Evolutionary conservation across 2,113 vertebrate species (phyloP), one percentile per base, ranked within the genome.

Genomic region (Mesoclemmys tuberculata): DNA sequence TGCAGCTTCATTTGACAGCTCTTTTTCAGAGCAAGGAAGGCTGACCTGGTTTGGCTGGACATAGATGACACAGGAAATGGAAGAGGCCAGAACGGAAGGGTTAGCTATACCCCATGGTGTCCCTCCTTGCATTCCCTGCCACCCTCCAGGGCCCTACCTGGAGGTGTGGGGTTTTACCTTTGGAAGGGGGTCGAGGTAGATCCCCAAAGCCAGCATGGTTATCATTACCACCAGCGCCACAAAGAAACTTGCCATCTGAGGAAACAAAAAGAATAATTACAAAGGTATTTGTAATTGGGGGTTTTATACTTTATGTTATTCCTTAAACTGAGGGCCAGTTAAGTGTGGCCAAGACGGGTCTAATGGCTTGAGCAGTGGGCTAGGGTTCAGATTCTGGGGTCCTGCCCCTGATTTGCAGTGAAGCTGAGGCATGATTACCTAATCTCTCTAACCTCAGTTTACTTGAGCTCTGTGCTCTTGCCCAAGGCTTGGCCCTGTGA

Each of bases 161-260:
- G 13, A 41, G 35, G 44, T 5, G 8, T 51, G 8, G 79, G 41
- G 31, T 86, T 96, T 97, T 98, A 99, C 99, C 98, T 99, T 99
- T 75, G 99, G 99, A 83, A 99, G 98, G 49, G 99, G 98, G n/a
- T 98, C 98, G 2, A 99, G 98, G 85, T 98, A 99, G 90, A 98
- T 97, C 41, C 99, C 99, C 97, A 99, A 85, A 48, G 98, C 97
- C 61, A 99, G 98, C 98, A 99, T 99, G 88, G 99, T 99, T 86
- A 99, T 94, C 99, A 99, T 99, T 46, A 99, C 99, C 22, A 99
- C 99, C 95, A 99, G 64, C 93, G 99, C 99, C 92, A 99, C 99
- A 93, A 98, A 99, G 49, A 99, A 94, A 95, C 99, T 99, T 38
- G 99, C 98, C 90, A 99, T 98, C 99, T 99, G 78, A 82, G 77